Evolutionary conservation across 2,113 vertebrate species (phyloP).

Genomic region (Martes martes): DNA sequence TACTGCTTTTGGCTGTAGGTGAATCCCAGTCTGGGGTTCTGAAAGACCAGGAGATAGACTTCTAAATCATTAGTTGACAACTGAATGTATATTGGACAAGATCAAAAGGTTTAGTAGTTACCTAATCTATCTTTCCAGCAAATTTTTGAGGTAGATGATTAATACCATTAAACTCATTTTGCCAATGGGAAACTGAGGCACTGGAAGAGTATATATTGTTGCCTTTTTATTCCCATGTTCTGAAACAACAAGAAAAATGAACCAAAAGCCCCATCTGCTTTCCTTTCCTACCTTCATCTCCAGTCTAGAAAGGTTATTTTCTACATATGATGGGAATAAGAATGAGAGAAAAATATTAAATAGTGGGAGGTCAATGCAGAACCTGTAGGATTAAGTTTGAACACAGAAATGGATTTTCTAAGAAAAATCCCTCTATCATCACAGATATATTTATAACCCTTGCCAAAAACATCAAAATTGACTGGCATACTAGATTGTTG

Average conservation of each 20-base stretch:
- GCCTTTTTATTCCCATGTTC: background rate
- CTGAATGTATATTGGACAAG: constrained; percentile 39
- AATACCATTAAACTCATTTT: background rate
- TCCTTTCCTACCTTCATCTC: background rate
- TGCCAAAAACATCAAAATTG: constrained; percentile 36
- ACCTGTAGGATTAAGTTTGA: background rate
- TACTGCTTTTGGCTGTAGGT: constrained; percentile 1
- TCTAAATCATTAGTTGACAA: constrained; percentile 41
- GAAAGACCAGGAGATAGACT: background rate
- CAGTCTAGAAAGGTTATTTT: background rate
- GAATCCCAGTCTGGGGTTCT: background rate
- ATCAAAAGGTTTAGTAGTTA: constrained; percentile 47
- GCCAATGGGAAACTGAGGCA: constrained; percentile 29
- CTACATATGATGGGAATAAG: background rate
- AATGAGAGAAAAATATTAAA: constrained; percentile 5
- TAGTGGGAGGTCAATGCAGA: background rate
- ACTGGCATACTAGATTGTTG: constrained; percentile 44
- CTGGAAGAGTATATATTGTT: background rate
- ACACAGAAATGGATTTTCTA: constrained; percentile 43
- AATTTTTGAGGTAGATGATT: background rate
- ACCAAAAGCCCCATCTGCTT: background rate
- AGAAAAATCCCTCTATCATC: constrained; percentile 52
- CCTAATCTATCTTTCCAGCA: constrained; percentile 17
- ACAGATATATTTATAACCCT: constrained; percentile 55
- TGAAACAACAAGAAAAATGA: background rate